A percentile compares a stretch with the other conserved stretches of the same genome.
These are phyloP conservation scores for Mythimna loreyi DNA, from an alignment of 2,888 invertebrate genomes.

Conservation along the genomic window DNA sequence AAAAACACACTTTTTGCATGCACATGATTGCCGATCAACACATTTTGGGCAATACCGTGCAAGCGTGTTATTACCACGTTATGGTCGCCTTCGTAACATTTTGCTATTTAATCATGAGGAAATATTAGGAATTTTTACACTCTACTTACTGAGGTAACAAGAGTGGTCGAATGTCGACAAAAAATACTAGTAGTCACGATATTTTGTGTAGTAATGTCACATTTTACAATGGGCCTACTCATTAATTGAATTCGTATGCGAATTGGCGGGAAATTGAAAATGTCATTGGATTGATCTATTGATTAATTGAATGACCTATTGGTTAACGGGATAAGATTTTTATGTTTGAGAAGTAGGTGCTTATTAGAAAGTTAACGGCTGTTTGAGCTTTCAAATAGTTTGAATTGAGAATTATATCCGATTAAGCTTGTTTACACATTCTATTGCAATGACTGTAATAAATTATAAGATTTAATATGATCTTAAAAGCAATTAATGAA, in stretches of 20 bases:
- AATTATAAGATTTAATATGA: not conserved
- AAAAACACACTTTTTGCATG: conserved; percentile 6
- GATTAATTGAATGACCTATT: conserved; percentile 3
- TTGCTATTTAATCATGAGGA: conserved; percentile 65
- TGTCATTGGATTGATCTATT: not conserved
- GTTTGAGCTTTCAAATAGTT: not conserved
- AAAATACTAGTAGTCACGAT: conserved; percentile 56
- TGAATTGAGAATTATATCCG: not conserved
- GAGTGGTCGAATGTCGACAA: conserved; percentile 55
- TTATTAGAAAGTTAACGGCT: conserved; percentile 15
- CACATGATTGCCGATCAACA: conserved; percentile 33
- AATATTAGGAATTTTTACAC: conserved; percentile 77
- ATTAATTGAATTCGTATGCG: conserved; percentile 26
- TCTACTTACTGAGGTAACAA: conserved; percentile 78
- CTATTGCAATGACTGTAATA: conserved; percentile 3
- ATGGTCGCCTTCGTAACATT: conserved; percentile 65
- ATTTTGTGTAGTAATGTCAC: conserved; percentile 62
- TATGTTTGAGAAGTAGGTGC: not conserved
- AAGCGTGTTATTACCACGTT: conserved; percentile 55
- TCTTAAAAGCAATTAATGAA: not conserved
- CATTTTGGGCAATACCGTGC: conserved; percentile 62
- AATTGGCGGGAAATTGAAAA: conserved; percentile 4
- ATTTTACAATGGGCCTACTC: conserved; percentile 38
- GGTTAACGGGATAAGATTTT: not conserved
- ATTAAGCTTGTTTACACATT: conserved; percentile 12